A percentile compares a stretch with the other conserved stretches of the same genome.
phyloP scores from a whole-genome alignment of 2,888 invertebrate genomes.

The Seira ritae region DNA sequence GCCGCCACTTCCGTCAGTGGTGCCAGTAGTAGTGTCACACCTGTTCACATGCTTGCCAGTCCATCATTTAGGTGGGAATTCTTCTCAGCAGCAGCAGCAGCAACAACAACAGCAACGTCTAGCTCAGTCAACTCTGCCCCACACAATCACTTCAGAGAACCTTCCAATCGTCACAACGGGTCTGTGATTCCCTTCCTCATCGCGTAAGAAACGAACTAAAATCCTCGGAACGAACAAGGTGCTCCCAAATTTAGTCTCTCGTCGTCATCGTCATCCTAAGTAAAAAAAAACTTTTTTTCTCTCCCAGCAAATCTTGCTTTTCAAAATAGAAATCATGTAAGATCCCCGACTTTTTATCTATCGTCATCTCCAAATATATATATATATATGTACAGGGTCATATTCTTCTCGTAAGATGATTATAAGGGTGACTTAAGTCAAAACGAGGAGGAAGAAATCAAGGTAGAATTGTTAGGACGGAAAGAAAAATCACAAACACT shows the following conservation, averaged over 20 bases:
- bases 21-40: constrained; percentile 56
- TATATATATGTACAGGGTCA: too few relatives aligned
- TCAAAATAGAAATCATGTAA: too few relatives aligned
- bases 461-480: too few relatives aligned
- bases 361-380: too few relatives aligned
- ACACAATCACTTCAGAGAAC: constrained; percentile 72
- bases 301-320: neutral
- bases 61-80: constrained; percentile 72
- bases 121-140: constrained; percentile 70
- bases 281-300: constrained; percentile 27
- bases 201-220: constrained; percentile 22
- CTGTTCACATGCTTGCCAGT: constrained; percentile 73
- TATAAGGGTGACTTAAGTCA: too few relatives aligned
- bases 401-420: too few relatives aligned
- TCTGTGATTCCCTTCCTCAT: constrained; percentile 70
- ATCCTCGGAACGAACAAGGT: constrained; percentile 35
- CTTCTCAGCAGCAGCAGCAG: constrained; percentile 73
- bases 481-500: too few relatives aligned
- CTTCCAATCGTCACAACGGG: constrained; percentile 72
- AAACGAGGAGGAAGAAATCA: too few relatives aligned
- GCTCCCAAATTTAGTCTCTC: constrained; percentile 57
- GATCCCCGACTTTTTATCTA: too few relatives aligned
- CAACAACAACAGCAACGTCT: constrained; percentile 70
- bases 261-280: constrained; percentile 57
- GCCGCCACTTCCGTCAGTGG: constrained; percentile 31